Evolutionary conservation across 2,888 invertebrate genomes (phyloP).

Genomic region (Drosophila sordidula): DNA sequence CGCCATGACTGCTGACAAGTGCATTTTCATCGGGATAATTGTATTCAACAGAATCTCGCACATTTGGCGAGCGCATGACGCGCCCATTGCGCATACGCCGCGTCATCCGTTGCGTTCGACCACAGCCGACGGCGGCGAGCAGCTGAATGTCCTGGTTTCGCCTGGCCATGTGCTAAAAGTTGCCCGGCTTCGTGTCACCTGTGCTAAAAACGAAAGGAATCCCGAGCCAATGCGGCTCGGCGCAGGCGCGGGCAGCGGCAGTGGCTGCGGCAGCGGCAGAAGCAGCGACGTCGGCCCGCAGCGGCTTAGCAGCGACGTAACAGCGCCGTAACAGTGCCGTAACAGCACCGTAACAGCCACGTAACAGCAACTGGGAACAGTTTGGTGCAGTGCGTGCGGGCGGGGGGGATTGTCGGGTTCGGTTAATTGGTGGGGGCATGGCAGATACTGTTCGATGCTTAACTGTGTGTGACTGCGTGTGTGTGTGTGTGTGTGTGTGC

Average conservation of each 20-base stretch:
- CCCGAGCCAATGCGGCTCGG: conserved; percentile 8
- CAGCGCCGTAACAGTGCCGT: conserved; percentile 42
- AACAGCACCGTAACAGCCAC: conserved; percentile 44
- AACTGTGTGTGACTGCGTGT: not conserved
- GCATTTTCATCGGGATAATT: conserved; percentile 73
- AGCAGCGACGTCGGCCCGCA: conserved; percentile 38
- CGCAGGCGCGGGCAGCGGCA: conserved; percentile 41
- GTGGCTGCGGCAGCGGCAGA: conserved; percentile 33
- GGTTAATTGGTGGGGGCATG: conserved; percentile 5
- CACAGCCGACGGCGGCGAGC: conserved; percentile 34
- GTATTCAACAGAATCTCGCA: conserved; percentile 36
- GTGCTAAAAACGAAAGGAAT: conserved; percentile 31
- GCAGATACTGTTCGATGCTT: conserved; percentile 4
- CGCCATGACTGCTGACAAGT: conserved; percentile 69
- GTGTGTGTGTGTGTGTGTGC: conserved; percentile 3
- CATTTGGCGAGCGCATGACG: conserved; percentile 7
- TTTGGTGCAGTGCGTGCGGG: conserved; percentile 6
- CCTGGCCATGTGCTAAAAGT: conserved; percentile 33
- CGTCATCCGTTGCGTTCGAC: conserved; percentile 16
- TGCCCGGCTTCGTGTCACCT: conserved; percentile 23
- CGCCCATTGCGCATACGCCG: conserved; percentile 38
- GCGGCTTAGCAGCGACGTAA: conserved; percentile 39
- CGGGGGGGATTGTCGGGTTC: not conserved
- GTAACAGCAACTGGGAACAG: conserved; percentile 60
- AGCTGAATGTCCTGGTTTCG: conserved; percentile 63